These are phyloP conservation scores for Polydrusus tereticollis DNA, from an alignment of 2,888 invertebrate species.

Conservation along the genomic window DNA sequence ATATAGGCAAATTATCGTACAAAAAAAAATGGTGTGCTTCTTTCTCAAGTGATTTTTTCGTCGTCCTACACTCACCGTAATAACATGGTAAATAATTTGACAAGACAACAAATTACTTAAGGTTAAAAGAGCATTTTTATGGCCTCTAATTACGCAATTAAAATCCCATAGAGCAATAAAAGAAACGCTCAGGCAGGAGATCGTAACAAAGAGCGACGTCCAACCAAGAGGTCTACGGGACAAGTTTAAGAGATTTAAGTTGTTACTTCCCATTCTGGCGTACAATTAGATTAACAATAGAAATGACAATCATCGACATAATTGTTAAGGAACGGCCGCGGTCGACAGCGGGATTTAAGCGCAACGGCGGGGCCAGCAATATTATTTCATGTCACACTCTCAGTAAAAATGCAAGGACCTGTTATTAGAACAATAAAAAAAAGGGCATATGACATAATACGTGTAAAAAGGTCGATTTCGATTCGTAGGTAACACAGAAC, in stretches of 20 bases:
- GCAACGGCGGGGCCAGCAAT: neutral
- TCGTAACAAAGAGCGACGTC: conserved; percentile 44
- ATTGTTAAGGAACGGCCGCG: conserved; percentile 43
- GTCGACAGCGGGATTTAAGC: too few relatives aligned
- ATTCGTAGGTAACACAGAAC: too few relatives aligned
- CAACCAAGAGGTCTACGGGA: conserved; percentile 43
- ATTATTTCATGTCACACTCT: too few relatives aligned
- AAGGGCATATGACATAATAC: too few relatives aligned
- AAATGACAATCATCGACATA: conserved; percentile 45
- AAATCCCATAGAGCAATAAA: conserved; percentile 47
- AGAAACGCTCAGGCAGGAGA: conserved; percentile 35
- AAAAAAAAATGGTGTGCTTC: too few relatives aligned
- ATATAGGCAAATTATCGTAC: too few relatives aligned
- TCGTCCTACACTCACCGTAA: neutral
- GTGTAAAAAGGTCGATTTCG: too few relatives aligned
- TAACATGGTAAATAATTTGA: conserved; percentile 13
- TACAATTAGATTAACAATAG: conserved; percentile 50
- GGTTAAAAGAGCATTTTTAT: conserved; percentile 46
- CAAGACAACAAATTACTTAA: conserved; percentile 30
- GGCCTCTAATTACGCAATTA: conserved; percentile 49
- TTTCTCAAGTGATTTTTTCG: too few relatives aligned
- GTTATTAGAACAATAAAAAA: too few relatives aligned
- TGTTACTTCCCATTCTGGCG: conserved; percentile 49
- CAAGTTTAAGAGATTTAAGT: conserved; percentile 42
- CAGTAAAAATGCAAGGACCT: too few relatives aligned